Base-by-base conservation (phyloP, 2,113 vertebrate genomes). In the Pteropus alecto region DNA sequence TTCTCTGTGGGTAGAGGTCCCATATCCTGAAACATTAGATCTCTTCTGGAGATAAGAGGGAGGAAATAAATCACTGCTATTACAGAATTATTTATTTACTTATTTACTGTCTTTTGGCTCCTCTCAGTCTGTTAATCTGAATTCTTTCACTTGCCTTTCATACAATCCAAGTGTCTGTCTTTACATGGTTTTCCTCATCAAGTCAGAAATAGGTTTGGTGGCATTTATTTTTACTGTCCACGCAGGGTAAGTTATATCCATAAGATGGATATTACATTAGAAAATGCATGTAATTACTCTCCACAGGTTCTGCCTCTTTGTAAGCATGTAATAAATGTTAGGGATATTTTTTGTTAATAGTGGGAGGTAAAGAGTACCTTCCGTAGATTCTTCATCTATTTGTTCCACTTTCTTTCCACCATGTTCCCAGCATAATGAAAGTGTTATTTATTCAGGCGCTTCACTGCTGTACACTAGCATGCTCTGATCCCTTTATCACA, bases 1-100 rank as follows among this genome's bases (percentile, higher is more conserved):
- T 41, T 18, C 22, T 48, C 8, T 63, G 5, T 71, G 9, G 5
- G 1, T 63, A 7, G 28, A 58, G 6, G 15, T 63, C 3, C 0
- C 43, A 22, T 43, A 4, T 14, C 6, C 22, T 74, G 41, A 79
- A 35, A 79, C 9, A 61, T 11, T 73, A 2, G 46, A 11, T 2
- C 35, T 48, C 33, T 56, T 71, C 33, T 43, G 1, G 15, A 68
- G 22, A n/a, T 3, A 1, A 65, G 77, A 41, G 21, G 0, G 0
- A 11, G 0, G 3, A 56, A 51, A 58, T 33, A 67, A 19, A 43
- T n/a, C 24, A 54, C 2, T 51, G 3, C 7, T 21, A 43, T 68
- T 56, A 48, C 7, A 70, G 74, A 48, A 48, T 30, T 30, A 30
- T 8, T 85, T 89, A 51, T 76, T 58, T 12, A 41, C 41, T 77